These are phyloP conservation scores for Crematogaster levior DNA, from an alignment of 2,888 invertebrate species.

Conservation along the genomic window DNA sequence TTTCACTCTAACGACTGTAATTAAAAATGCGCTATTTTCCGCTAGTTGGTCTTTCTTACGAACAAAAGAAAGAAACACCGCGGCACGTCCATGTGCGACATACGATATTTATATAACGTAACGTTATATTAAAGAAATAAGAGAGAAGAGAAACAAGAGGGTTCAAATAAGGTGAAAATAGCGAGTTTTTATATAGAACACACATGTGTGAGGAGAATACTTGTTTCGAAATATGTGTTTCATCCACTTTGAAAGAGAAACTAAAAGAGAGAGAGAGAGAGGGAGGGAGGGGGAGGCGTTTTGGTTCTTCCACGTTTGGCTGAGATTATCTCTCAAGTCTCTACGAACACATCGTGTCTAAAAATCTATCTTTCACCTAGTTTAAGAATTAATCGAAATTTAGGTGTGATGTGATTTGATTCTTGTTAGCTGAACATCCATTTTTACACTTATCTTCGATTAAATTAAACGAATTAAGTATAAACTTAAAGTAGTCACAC, in stretches of 20 bases:
- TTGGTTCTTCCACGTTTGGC: too few relatives aligned
- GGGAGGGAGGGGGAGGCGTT: neutral
- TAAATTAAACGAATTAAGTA: conserved; percentile 8
- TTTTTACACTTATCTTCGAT: conserved; percentile 2
- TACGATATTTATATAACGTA: conserved; percentile 10
- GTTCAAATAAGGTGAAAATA: conserved; percentile 23
- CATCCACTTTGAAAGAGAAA: conserved; percentile 1
- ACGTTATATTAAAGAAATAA: conserved; percentile 19
- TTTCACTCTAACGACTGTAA: conserved; percentile 16
- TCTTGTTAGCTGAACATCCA: conserved; percentile 1
- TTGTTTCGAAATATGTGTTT: conserved; percentile 43
- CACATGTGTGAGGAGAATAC: neutral
- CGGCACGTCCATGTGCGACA: neutral
- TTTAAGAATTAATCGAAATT: conserved; percentile 24
- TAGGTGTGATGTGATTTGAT: conserved; percentile 6
- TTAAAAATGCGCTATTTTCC: conserved; percentile 44
- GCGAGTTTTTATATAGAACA: conserved; percentile 34
- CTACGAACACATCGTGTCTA: neutral
- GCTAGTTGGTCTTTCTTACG: neutral
- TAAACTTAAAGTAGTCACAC: neutral
- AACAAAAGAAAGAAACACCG: neutral
- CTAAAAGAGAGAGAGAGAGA: neutral
- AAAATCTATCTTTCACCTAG: neutral
- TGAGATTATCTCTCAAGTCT: neutral
- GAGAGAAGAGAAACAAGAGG: neutral